Evolutionary conservation across 2,113 vertebrate species (phyloP).

Genomic region (Myiagra hebetior): DNA sequence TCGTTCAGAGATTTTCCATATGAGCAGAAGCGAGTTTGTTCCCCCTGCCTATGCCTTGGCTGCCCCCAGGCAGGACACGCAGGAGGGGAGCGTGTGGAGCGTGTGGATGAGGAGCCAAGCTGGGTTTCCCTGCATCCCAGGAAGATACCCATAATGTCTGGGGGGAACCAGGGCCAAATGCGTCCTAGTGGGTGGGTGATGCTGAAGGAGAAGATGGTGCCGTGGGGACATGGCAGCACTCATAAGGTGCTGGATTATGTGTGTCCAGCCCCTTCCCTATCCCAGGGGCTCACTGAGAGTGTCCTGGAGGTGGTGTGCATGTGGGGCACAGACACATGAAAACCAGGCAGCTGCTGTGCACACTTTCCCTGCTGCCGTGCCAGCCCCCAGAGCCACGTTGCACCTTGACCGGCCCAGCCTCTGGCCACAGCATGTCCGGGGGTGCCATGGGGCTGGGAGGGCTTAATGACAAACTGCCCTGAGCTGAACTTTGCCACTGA

Average conservation of each 20-base stretch:
- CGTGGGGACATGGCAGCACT: rapidly evolving
- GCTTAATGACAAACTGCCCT: neutral
- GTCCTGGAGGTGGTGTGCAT: neutral
- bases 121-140: neutral
- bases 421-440: neutral
- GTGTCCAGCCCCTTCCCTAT: neutral
- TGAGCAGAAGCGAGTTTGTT: neutral
- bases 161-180: neutral
- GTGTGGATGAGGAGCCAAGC: rapidly evolving
- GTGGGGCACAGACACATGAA: neutral
- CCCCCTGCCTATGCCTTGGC: neutral
- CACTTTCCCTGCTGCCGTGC: rapidly evolving
- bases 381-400: rapidly evolving
- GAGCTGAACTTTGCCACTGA: neutral
- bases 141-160: rapidly evolving
- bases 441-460: rapidly evolving
- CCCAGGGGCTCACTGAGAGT: neutral
- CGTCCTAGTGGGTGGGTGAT: neutral
- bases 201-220: neutral
- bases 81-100: rapidly evolving
- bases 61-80: neutral
- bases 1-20: neutral
- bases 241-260: rapidly evolving
- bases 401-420: rapidly evolving
- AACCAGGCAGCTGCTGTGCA: neutral